Evolutionary conservation across 1,140 invertebrate species (phyloP).

Genomic region (Drosophila tropicalis): DNA sequence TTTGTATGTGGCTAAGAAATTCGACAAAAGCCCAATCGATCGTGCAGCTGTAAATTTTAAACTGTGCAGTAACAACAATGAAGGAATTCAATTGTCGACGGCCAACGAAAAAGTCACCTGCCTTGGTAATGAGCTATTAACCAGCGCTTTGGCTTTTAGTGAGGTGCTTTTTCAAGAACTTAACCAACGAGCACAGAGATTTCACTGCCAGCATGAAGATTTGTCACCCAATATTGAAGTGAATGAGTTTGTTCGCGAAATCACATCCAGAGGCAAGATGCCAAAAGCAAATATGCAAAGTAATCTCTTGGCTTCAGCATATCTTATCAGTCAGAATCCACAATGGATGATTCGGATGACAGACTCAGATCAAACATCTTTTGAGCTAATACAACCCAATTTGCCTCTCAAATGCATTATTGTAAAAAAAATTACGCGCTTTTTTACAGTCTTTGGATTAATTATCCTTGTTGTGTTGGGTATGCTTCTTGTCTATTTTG

Average conservation of each 20-base stretch:
- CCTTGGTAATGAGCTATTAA: slow-evolving; percentile 50
- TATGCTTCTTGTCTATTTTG: slow-evolving; percentile 50
- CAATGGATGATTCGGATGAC: slow-evolving; percentile 86
- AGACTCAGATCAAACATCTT: slow-evolving; percentile 76
- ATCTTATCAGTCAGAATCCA: slow-evolving; percentile 88
- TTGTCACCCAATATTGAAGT: slow-evolving; percentile 84
- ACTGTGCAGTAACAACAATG: slow-evolving; percentile 54
- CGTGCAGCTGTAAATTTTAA: slow-evolving; percentile 51
- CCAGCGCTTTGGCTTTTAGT: slow-evolving; percentile 40
- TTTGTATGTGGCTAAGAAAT: slow-evolving; percentile 59
- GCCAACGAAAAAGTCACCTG: slow-evolving; percentile 34
- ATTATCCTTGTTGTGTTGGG: slow-evolving; percentile 75
- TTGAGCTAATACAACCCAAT: slow-evolving; percentile 85
- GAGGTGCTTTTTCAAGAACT: slow-evolving; percentile 55
- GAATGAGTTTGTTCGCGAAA: slow-evolving; percentile 79
- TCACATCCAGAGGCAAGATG: slow-evolving; percentile 35
- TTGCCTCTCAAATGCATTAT: slow-evolving; percentile 88
- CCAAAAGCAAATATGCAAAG: slow-evolving; percentile 84
- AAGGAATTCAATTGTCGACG: slow-evolving; percentile 9
- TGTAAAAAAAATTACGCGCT: slow-evolving; percentile 86
- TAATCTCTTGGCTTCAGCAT: slow-evolving; percentile 87
- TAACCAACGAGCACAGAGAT: slow-evolving; percentile 74
- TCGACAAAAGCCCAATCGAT: slow-evolving; percentile 55
- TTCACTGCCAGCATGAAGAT: slow-evolving; percentile 85
- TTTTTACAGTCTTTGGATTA: slow-evolving; percentile 85